These are phyloP conservation scores for Cavia porcellus DNA, from an alignment of 2,113 vertebrate genomes.

Conservation along the genomic window DNA sequence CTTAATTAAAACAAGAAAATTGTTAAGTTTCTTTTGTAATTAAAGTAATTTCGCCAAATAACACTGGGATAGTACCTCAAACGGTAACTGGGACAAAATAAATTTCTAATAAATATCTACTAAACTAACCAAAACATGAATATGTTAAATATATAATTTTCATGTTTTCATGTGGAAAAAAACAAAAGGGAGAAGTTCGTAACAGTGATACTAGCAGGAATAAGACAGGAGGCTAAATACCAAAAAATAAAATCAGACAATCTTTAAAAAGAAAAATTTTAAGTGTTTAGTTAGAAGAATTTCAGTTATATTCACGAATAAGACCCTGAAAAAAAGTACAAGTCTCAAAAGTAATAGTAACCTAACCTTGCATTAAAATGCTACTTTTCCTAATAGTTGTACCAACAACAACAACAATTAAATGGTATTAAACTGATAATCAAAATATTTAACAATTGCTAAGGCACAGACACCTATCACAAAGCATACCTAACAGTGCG, in stretches of 20 bases:
- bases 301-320: background rate
- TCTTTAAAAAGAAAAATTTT: background rate
- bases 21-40: background rate
- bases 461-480: background rate
- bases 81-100: constrained; percentile 8
- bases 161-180: background rate
- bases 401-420: background rate
- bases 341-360: background rate
- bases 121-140: background rate
- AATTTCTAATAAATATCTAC: background rate
- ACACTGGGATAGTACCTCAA: background rate
- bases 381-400: background rate
- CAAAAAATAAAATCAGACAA: background rate
- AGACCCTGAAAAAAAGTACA: background rate
- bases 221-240: background rate
- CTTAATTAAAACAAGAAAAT: background rate
- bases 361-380: background rate
- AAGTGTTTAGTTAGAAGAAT: constrained; percentile 29
- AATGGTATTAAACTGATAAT: background rate
- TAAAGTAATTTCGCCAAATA: background rate
- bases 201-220: background rate
- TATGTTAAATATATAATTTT: background rate
- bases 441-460: background rate
- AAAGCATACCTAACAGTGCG: background rate
- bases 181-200: background rate